These are phyloP conservation scores for Atta texana DNA, from an alignment of 1,140 invertebrate genomes.

Conservation along the genomic window DNA sequence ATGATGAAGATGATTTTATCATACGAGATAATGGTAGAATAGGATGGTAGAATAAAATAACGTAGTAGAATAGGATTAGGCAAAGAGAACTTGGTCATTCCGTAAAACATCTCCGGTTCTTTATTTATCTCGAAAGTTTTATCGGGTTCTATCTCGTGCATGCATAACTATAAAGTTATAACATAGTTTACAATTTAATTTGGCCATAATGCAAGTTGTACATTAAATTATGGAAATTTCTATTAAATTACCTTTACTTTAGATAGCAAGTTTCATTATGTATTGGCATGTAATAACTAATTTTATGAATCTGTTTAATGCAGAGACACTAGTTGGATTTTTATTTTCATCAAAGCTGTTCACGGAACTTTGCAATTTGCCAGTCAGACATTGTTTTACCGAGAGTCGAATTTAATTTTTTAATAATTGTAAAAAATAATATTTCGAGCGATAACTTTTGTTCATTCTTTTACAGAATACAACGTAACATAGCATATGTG, in stretches of 20 bases:
- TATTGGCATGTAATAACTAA: not conserved
- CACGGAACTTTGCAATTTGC: slow-evolving; percentile 20
- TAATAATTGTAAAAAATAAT: slow-evolving; percentile 12
- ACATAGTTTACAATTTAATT: slow-evolving; percentile 35
- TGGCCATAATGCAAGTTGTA: slow-evolving; percentile 1
- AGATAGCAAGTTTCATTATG: slow-evolving; percentile 20
- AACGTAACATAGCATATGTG: not conserved
- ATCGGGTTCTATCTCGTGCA: slow-evolving; percentile 29
- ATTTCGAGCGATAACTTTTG: not conserved
- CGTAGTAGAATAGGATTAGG: slow-evolving; percentile 71
- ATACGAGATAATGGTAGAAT: slow-evolving; percentile 67
- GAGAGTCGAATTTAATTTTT: not conserved
- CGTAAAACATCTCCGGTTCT: slow-evolving; percentile 61
- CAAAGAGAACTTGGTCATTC: slow-evolving; percentile 74
- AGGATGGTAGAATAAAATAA: slow-evolving; percentile 67
- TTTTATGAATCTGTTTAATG: slow-evolving; percentile 30
- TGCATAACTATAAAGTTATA: slow-evolving; percentile 17
- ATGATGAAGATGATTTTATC: slow-evolving; percentile 34
- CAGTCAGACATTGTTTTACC: not conserved
- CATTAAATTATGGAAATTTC: slow-evolving; percentile 24
- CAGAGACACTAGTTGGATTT: not conserved
- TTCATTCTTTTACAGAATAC: not conserved
- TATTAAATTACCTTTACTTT: not conserved
- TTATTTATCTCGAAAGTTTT: slow-evolving; percentile 66
- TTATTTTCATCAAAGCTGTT: not conserved